Percentiles rank a stretch among this genome's conserved stretches.
These are phyloP conservation scores for Tylochromis polylepis DNA, from an alignment of 2,113 vertebrate genomes.

Conservation along the genomic window DNA sequence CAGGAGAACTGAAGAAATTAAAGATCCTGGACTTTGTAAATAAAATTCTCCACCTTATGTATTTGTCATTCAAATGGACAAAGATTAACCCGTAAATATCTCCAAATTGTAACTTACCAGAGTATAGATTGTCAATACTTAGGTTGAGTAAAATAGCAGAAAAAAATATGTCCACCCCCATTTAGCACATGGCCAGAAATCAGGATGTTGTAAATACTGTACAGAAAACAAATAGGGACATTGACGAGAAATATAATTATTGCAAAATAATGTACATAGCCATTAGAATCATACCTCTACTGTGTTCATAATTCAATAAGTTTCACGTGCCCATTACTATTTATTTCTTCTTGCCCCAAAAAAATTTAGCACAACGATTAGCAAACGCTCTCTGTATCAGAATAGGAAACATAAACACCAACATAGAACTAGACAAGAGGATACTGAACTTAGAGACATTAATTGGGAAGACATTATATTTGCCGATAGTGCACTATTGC, in stretches of 20 bases:
- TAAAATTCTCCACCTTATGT: slow-evolving; percentile 30
- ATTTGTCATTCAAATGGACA: slow-evolving; percentile 34
- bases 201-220: slow-evolving; percentile 73
- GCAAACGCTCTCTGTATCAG: slow-evolving; percentile 39
- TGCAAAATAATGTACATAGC: slow-evolving; percentile 68
- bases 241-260: slow-evolving; percentile 58
- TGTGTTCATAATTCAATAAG: slow-evolving; percentile 54
- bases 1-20: slow-evolving; percentile 23
- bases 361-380: slow-evolving; percentile 45
- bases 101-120: slow-evolving; percentile 50
- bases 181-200: slow-evolving; percentile 61
- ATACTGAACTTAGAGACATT: slow-evolving; percentile 8
- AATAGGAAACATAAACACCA: slow-evolving; percentile 14
- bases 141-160: slow-evolving; percentile 42
- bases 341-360: slow-evolving; percentile 49
- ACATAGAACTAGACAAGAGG: slow-evolving; percentile 11
- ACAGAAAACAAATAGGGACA: slow-evolving; percentile 63
- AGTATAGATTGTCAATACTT: slow-evolving; percentile 42
- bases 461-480: slow-evolving; percentile 25
- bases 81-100: slow-evolving; percentile 45
- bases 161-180: slow-evolving; percentile 41
- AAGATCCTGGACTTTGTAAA: slow-evolving; percentile 48
- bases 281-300: slow-evolving; percentile 54
- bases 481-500: slow-evolving; percentile 16
- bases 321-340: slow-evolving; percentile 40